phyloP scores from a whole-genome alignment of 2,113 vertebrate genomes.

The Hypocryptadius cinnamomeus region DNA sequence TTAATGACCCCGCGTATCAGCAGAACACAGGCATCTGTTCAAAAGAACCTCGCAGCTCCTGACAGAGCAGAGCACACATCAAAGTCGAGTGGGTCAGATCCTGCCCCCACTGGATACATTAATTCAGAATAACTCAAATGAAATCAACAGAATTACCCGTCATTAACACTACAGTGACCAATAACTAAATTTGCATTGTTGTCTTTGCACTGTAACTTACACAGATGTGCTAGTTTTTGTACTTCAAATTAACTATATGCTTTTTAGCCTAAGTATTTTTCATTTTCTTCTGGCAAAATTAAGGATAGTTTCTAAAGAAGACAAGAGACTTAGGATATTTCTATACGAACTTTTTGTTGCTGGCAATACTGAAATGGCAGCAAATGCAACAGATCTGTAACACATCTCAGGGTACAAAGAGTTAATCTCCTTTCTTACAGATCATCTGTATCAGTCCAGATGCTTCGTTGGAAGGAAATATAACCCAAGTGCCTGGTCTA shows the following conservation, averaged over 20 bases:
- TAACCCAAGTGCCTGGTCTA: constrained; percentile 34
- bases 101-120: background rate
- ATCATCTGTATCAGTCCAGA: constrained; percentile 49
- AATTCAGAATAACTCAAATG: background rate
- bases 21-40: constrained; percentile 46
- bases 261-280: background rate
- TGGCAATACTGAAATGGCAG: background rate
- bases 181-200: background rate
- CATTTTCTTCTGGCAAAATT: background rate
- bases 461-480: constrained; percentile 37
- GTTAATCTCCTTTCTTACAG: constrained; percentile 45
- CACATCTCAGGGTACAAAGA: constrained; percentile 2
- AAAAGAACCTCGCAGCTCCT: constrained; percentile 49
- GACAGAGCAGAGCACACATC: constrained; percentile 50
- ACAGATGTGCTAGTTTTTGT: background rate
- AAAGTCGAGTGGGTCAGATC: constrained; percentile 31
- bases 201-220: background rate
- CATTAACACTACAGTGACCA: background rate
- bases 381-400: constrained; percentile 10
- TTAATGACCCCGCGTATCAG: constrained; percentile 31
- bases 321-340: background rate
- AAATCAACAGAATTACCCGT: constrained; percentile 24
- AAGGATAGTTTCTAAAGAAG: background rate
- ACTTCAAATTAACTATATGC: background rate
- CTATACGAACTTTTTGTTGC: background rate